Evolutionary conservation across 2,113 vertebrate genomes (phyloP).

Genomic region (Stegastes partitus): DNA sequence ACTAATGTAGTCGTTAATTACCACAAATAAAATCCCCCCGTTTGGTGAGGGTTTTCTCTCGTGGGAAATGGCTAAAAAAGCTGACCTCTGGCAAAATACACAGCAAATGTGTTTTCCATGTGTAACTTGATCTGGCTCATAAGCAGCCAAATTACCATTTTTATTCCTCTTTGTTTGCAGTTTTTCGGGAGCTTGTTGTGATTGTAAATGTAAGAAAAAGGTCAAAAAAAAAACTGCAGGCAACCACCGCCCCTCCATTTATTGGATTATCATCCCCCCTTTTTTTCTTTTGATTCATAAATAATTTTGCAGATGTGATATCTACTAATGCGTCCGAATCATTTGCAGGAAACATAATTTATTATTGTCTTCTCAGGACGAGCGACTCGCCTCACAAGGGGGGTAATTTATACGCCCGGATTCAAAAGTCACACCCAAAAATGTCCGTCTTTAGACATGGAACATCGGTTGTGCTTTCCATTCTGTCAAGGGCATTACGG

Average conservation of each 20-base stretch:
- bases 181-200: slow-evolving; percentile 18
- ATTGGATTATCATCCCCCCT: slow-evolving; percentile 20
- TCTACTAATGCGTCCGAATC: slow-evolving; percentile 46
- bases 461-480: slow-evolving; percentile 77
- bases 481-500: slow-evolving; percentile 81
- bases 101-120: slow-evolving; percentile 45
- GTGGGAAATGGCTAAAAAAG: slow-evolving; percentile 17
- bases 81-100: slow-evolving; percentile 43
- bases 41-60: slow-evolving; percentile 7
- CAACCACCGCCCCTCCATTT: slow-evolving; percentile 13
- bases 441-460: slow-evolving; percentile 78
- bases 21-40: slow-evolving; percentile 56
- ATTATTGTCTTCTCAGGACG: slow-evolving; percentile 62
- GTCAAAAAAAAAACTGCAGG: slow-evolving; percentile 53
- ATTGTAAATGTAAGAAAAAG: slow-evolving; percentile 38
- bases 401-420: slow-evolving; percentile 75
- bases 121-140: slow-evolving; percentile 34
- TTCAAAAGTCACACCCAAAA: slow-evolving; percentile 67
- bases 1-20: slow-evolving; percentile 69
- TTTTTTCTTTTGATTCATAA: slow-evolving; percentile 64
- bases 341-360: slow-evolving; percentile 45
- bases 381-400: slow-evolving; percentile 55
- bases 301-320: slow-evolving; percentile 52
- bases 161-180: slow-evolving; percentile 42
- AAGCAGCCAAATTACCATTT: slow-evolving; percentile 43